Evolutionary conservation across 2,113 vertebrate species (phyloP), one percentile per base, ranked within the genome.

Genomic region (Falco punctatus): DNA sequence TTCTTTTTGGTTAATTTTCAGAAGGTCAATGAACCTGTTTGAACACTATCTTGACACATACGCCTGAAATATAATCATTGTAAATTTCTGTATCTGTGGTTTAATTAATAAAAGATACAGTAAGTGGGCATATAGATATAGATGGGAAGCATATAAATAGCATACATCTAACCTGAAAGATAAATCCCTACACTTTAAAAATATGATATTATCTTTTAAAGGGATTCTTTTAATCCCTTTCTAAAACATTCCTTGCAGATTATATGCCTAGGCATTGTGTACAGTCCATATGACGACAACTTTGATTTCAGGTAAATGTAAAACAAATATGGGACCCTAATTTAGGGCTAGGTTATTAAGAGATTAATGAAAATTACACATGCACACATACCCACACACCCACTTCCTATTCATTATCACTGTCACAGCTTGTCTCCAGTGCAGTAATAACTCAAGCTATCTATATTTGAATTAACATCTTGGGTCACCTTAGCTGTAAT

Each of bases 41-140:
- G 16, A 85, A 64, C 62, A n/a, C 5, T 82, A 9, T 65, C 88
- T 93, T 75, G 46, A 52, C 23, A 40, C 10, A 54, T 32, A 12
- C n/a, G 30, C 15, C n/a, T 94, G 13, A 86, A 75, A 90, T 32
- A 69, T 24, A 70, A 54, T 79, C 13, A 59, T 23, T 23, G 12
- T 81, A 4, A 4, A 18, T 23, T 94, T 81, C 78, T 83, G 15
- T 17, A 46, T 35, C 48, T 91, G 26, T 78, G 13, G 5, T 74
- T 96, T 79, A 81, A 90, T 93, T 94, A 86, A 88, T 65, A 92
- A 95, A 93, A 96, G 18, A 75, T 51, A 28, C 10, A 72, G 16
- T 82, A 87, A 80, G 20, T 18, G 42, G 77, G 4, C 16, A n/a
- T 10, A 70, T 11, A 81, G 11, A 28, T 65, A 32, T 8, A 57